Conservation (phyloP, 2,797 vertebrate genomes). For the Enoplosus armatus region DNA sequence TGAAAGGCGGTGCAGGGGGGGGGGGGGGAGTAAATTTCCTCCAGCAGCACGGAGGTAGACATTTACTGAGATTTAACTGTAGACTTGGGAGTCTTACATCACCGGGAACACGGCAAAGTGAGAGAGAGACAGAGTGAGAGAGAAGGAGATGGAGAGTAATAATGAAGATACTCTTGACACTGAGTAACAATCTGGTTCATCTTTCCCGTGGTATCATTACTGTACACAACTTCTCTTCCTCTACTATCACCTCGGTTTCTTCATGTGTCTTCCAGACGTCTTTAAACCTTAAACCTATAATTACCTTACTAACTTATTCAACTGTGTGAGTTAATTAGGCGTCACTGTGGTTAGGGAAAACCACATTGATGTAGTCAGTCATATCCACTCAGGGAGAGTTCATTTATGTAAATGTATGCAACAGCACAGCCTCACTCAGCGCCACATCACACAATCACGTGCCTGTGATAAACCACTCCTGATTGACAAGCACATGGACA, state of each 20-base stretch:
- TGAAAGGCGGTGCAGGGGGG: constrained; percentile 29
- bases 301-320: constrained; percentile 34
- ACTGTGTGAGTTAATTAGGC: constrained; percentile 12
- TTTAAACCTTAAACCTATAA: constrained; percentile 39
- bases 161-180: constrained; percentile 28
- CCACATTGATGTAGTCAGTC: background rate
- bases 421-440: background rate
- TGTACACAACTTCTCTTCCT: constrained; percentile 22
- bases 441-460: background rate
- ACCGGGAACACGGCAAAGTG: constrained; percentile 39
- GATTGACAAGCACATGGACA: constrained; percentile 13
- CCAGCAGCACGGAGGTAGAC: constrained; percentile 55
- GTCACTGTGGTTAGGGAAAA: constrained; percentile 5
- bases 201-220: constrained; percentile 22
- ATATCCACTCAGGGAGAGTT: constrained; percentile 27
- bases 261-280: constrained; percentile 26
- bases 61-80: constrained; percentile 68
- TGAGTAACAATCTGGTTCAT: constrained; percentile 50
- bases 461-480: background rate
- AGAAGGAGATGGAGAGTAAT: constrained; percentile 5
- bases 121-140: constrained; percentile 10
- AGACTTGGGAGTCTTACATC: constrained; percentile 67
- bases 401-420: constrained; percentile 28
- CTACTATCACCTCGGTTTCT: constrained; percentile 14
- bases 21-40: constrained; percentile 43